Percentiles rank a stretch among this genome's conserved stretches.
Evolutionary conservation across 2,888 invertebrate species (phyloP).

Genomic region (Plutella xylostella): DNA sequence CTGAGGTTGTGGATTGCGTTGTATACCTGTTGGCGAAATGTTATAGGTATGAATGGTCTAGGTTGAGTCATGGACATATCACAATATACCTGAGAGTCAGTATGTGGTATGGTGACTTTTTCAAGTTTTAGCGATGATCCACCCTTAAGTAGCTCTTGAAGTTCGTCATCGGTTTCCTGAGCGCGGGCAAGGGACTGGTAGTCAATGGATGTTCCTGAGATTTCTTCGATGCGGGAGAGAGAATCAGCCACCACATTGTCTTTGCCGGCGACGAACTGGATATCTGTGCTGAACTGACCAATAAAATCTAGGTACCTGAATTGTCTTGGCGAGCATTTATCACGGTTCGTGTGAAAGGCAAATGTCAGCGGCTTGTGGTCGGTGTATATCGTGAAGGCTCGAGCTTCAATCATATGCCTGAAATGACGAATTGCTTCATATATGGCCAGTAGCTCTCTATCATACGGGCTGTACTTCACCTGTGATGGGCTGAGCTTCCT

Average conservation of each 20-base stretch:
- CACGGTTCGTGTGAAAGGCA: slow-evolving; percentile 22
- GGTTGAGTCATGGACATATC: slow-evolving; percentile 1
- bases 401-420: slow-evolving; percentile 28
- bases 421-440: slow-evolving; percentile 21
- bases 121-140: slow-evolving; percentile 1
- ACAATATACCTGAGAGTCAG: neutral
- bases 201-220: too few relatives aligned
- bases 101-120: neutral
- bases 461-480: slow-evolving; percentile 26
- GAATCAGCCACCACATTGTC: slow-evolving; percentile 23
- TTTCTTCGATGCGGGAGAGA: too few relatives aligned
- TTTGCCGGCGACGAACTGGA: slow-evolving; percentile 16
- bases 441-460: slow-evolving; percentile 29
- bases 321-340: slow-evolving; percentile 22
- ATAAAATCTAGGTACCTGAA: slow-evolving; percentile 19
- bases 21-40: slow-evolving; percentile 11
- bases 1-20: slow-evolving; percentile 13
- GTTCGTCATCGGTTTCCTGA: slow-evolving; percentile 16
- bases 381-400: slow-evolving; percentile 19
- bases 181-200: slow-evolving; percentile 1
- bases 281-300: slow-evolving; percentile 20
- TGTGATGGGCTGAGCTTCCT: slow-evolving; percentile 25
- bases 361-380: slow-evolving; percentile 17
- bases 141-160: slow-evolving; percentile 4
- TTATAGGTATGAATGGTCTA: slow-evolving; percentile 15